phyloP scores from a whole-genome alignment of 2,797 vertebrate species.

The Tenualosa thibaudeaui region DNA sequence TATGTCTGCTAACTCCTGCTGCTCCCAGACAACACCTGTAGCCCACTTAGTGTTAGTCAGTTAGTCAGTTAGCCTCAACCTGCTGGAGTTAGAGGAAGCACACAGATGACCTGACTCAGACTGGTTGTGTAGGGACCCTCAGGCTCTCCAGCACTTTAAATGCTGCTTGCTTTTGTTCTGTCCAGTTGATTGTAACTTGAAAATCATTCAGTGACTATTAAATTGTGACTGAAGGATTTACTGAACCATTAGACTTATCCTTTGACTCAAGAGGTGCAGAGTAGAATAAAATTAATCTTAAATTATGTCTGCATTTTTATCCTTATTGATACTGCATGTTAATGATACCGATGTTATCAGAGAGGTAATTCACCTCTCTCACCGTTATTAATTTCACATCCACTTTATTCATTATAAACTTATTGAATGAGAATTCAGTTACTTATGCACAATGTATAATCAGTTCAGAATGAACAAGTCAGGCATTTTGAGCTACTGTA shows the following conservation, averaged over 20 bases:
- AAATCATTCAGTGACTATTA: neutral
- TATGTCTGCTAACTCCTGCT: conserved; percentile 27
- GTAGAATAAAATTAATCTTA: neutral
- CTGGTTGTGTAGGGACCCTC: neutral
- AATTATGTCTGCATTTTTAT: neutral
- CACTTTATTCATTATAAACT: neutral
- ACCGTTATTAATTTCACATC: neutral
- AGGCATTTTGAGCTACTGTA: neutral
- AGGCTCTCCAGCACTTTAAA: neutral
- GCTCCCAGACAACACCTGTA: conserved; percentile 38
- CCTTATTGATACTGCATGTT: neutral
- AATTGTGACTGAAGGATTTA: no score
- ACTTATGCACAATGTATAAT: neutral
- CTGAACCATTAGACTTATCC: neutral
- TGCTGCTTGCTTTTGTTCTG: neutral
- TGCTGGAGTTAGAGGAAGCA: neutral
- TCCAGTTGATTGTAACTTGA: neutral
- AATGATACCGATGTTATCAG: neutral
- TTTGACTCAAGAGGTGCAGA: neutral
- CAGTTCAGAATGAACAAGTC: neutral
- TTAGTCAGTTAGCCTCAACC: neutral
- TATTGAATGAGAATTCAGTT: neutral
- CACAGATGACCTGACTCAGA: neutral
- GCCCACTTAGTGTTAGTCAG: neutral
- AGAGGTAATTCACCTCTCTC: neutral